Conservation (phyloP, 1,140 invertebrate genomes). For the Sweltsa coloradensis region DNA sequence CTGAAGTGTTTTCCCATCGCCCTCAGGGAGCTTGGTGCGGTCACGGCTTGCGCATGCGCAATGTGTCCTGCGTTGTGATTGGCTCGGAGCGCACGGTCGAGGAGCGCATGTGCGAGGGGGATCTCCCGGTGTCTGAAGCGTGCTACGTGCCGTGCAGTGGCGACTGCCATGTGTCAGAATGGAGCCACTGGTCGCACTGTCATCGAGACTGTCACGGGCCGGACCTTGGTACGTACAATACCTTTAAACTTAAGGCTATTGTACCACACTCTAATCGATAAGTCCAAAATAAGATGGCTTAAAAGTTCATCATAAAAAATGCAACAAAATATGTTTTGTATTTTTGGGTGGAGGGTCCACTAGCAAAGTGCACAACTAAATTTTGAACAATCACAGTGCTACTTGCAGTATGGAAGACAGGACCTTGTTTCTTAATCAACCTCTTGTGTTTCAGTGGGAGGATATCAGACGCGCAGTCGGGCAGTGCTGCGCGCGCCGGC, state of each 20-base stretch:
- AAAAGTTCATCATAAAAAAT: no score
- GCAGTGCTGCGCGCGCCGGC: conserved; percentile 30
- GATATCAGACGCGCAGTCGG: conserved; percentile 32
- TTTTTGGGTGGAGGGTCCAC: background rate
- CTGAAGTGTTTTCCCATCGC: conserved; percentile 3
- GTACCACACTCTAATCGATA: no score
- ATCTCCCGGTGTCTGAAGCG: conserved; percentile 19
- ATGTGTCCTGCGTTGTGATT: conserved; percentile 30
- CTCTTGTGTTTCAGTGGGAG: conserved; percentile 17
- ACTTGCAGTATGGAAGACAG: no score
- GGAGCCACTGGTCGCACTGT: conserved; percentile 40
- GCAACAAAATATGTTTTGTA: no score
- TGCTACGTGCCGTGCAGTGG: conserved; percentile 39
- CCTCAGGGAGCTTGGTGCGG: conserved; percentile 31
- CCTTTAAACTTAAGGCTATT: no score
- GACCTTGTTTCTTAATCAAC: background rate
- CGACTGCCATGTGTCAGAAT: conserved; percentile 41
- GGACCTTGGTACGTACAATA: no score
- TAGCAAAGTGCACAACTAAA: background rate
- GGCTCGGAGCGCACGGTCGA: conserved; percentile 25
- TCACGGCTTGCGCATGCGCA: conserved; percentile 28
- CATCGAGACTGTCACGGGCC: conserved; percentile 22
- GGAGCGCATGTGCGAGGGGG: conserved; percentile 20
- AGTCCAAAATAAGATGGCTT: no score
- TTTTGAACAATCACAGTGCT: background rate